These are phyloP conservation scores for Siniperca obscura DNA, from an alignment of 2,797 vertebrate species.

Conservation along the genomic window DNA sequence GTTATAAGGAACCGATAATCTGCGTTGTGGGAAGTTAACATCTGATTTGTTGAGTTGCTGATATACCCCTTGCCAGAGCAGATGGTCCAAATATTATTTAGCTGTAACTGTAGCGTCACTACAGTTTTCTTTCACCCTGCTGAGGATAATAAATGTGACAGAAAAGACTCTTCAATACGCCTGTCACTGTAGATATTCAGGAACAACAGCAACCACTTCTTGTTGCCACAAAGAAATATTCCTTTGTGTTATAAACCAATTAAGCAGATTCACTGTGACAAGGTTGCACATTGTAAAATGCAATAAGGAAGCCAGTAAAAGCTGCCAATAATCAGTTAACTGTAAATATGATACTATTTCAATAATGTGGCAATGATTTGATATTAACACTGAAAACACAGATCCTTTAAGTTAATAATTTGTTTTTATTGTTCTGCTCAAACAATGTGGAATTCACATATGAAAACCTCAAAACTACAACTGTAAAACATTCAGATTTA, in stretches of 20 bases:
- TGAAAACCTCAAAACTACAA: background rate
- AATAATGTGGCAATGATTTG: slow-evolving; percentile 14
- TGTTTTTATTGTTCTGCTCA: background rate
- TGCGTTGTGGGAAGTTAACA: background rate
- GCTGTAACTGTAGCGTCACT: background rate
- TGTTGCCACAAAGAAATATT: background rate
- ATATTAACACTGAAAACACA: background rate
- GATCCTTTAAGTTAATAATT: background rate
- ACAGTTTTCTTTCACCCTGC: background rate
- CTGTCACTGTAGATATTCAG: background rate
- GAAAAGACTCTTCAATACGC: background rate
- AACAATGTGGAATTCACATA: background rate
- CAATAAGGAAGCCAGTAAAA: slow-evolving; percentile 28
- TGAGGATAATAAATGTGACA: background rate
- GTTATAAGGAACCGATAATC: background rate
- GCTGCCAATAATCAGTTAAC: background rate
- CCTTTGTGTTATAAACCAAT: slow-evolving; percentile 26
- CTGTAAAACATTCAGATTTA: background rate
- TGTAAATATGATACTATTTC: slow-evolving; percentile 13
- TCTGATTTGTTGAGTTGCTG: background rate
- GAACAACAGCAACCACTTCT: background rate
- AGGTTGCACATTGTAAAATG: slow-evolving; percentile 28
- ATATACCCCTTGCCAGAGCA: background rate
- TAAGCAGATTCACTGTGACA: slow-evolving; percentile 4
- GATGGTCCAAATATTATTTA: background rate